Conservation (phyloP, 2,113 vertebrate genomes). For the Tiliqua scincoides region DNA sequence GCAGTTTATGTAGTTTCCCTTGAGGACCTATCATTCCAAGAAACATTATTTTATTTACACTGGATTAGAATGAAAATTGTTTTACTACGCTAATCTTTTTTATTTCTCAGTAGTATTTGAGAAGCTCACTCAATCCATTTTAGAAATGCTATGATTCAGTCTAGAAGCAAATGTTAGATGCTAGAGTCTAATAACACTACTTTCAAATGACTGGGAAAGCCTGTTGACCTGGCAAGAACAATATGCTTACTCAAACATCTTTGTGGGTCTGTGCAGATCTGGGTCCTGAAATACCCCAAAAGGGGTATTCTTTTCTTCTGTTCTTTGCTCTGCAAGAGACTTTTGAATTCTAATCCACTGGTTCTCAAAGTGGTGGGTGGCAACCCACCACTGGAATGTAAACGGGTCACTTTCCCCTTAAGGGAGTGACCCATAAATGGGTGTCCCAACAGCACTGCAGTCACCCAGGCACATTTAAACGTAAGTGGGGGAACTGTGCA, state of each 20-base stretch:
- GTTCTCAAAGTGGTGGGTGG: too few species aligned
- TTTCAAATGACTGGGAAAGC: neutral
- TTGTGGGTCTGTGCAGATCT: neutral
- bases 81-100: constrained; percentile 46
- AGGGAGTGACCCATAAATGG: too few species aligned
- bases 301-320: neutral
- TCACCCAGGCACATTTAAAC: too few species aligned
- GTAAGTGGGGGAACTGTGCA: too few species aligned
- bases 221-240: neutral
- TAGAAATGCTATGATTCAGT: constrained; percentile 36
- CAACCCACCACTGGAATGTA: too few species aligned
- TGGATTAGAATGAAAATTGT: constrained; percentile 49
- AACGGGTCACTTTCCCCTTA: too few species aligned
- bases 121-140: constrained; percentile 28
- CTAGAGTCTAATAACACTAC: neutral
- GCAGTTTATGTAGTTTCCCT: constrained; percentile 44
- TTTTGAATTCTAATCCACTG: neutral
- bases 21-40: constrained; percentile 22
- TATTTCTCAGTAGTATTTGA: constrained; percentile 19
- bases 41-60: constrained; percentile 41
- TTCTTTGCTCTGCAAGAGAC: neutral
- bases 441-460: too few species aligned
- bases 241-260: too few species aligned
- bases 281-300: neutral
- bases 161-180: neutral